These are phyloP conservation scores for Caenorhabditis imperialis DNA, from an alignment of 2,888 invertebrate species.

Conservation along the genomic window DNA sequence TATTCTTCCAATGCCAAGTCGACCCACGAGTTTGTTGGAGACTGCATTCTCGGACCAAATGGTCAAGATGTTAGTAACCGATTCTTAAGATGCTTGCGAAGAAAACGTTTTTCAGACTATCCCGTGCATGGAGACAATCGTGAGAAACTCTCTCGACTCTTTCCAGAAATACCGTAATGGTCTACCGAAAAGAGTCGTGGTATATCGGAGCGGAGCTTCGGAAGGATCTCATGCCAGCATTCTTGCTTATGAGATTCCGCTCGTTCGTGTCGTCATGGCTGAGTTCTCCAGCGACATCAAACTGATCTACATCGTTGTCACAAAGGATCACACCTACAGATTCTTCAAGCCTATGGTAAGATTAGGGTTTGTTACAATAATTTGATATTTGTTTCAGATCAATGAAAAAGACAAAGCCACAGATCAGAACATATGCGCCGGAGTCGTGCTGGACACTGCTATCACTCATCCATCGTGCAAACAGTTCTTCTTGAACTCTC, in stretches of 20 bases:
- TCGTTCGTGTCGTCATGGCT: constrained; percentile 50
- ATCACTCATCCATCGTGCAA: constrained; percentile 64
- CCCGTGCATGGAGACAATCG: constrained; percentile 15
- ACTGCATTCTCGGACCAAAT: constrained; percentile 38
- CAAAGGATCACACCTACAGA: constrained; percentile 67
- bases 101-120: constrained; percentile 21
- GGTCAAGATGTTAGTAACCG: constrained; percentile 24
- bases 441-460: constrained; percentile 66
- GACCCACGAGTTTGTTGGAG: constrained; percentile 62
- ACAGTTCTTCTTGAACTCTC: constrained; percentile 73
- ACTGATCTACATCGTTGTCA: constrained; percentile 63
- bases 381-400: too few relatives aligned
- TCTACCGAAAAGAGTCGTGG: constrained; percentile 53
- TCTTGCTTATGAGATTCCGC: constrained; percentile 64
- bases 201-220: constrained; percentile 64
- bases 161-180: not conserved
- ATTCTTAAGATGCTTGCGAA: not conserved
- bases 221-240: constrained; percentile 63
- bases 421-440: constrained; percentile 67
- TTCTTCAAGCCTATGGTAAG: too few relatives aligned
- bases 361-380: too few relatives aligned
- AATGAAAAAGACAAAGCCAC: too few relatives aligned
- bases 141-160: not conserved
- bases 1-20: constrained; percentile 61
- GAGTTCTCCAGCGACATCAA: constrained; percentile 14